Evolutionary conservation across 2,888 invertebrate species (phyloP).

Genomic region (Harpalus rubripes): DNA sequence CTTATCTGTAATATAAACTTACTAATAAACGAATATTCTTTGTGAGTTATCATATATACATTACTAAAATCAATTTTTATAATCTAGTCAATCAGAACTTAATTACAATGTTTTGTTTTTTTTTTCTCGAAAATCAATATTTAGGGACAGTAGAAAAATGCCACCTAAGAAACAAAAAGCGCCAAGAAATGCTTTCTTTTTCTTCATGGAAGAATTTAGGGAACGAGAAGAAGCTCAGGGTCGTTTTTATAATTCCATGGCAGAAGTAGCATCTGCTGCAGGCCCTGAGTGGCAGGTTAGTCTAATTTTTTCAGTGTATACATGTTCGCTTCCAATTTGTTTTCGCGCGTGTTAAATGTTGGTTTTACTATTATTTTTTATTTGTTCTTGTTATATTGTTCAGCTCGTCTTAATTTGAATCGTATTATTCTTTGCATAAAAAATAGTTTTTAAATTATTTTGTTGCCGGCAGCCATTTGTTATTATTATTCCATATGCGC

Average conservation of each 20-base stretch:
- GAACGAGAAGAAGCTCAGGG: constrained; percentile 71
- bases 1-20: too few species aligned
- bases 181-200: constrained; percentile 73
- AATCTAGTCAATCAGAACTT: too few species aligned
- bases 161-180: constrained; percentile 66
- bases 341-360: not conserved
- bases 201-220: constrained; percentile 74
- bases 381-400: not conserved
- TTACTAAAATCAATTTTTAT: too few species aligned
- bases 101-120: too few species aligned
- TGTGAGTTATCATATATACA: too few species aligned
- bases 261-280: constrained; percentile 72
- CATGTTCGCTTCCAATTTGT: not conserved
- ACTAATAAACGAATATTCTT: too few species aligned
- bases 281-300: constrained; percentile 73
- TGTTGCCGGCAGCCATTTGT: too few species aligned
- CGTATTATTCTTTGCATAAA: not conserved
- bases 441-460: too few species aligned
- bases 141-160: constrained; percentile 6
- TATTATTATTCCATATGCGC: too few species aligned
- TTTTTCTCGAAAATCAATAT: not conserved
- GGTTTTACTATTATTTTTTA: not conserved
- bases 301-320: constrained; percentile 4
- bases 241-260: constrained; percentile 70
- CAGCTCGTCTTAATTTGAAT: not conserved